Evolutionary conservation across 2,888 invertebrate genomes (phyloP), one percentile per base, ranked within the genome.

Genomic region (Altica lythri): DNA sequence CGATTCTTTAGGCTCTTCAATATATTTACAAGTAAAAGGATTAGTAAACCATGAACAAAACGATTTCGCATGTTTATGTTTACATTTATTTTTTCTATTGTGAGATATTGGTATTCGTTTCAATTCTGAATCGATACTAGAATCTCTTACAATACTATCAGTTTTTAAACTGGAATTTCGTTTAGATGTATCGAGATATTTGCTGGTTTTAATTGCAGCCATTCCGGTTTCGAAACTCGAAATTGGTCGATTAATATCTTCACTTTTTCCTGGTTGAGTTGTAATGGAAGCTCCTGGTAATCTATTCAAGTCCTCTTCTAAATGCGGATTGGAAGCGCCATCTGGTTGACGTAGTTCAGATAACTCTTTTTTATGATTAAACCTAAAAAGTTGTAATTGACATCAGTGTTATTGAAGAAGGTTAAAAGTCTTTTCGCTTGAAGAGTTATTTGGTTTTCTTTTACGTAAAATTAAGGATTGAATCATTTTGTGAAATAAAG

Each of bases 251-350:
- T 85, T 86, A 65, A 85, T 81, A 65, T 79, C 83, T 3, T 84
- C 85, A 57, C 81, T 85, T 9, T n/a, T n/a, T n/a, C n/a, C n/a
- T n/a, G n/a, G n/a, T n/a, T n/a, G n/a, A n/a, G n/a, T n/a, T n/a
- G n/a, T n/a, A n/a, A n/a, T n/a, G n/a, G n/a, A n/a, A n/a, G n/a
- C n/a, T n/a, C 84, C 85, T 1, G 85, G 83, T 61, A 83, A 74
- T 68, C 84, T 79, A 65, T 80, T 81, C 47, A 76, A 74, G 73
- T 88, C 88, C 51, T 85, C 82, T 67, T 85, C 81, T 67, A 95
- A 80, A 78, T 93, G 92, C 12, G 94, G 94, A 80, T 95, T 94
- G 16, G 94, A 95, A 44, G 95, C 93, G 38, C 94, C 94, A 69
- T 95, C 95, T 3, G 94, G 94, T 78, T 92, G 91, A 60, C 92